A percentile compares a stretch with the other conserved stretches of the same genome.
Evolutionary conservation across 2,797 vertebrate genomes (phyloP).

Genomic region (Enteromius radiatus): DNA sequence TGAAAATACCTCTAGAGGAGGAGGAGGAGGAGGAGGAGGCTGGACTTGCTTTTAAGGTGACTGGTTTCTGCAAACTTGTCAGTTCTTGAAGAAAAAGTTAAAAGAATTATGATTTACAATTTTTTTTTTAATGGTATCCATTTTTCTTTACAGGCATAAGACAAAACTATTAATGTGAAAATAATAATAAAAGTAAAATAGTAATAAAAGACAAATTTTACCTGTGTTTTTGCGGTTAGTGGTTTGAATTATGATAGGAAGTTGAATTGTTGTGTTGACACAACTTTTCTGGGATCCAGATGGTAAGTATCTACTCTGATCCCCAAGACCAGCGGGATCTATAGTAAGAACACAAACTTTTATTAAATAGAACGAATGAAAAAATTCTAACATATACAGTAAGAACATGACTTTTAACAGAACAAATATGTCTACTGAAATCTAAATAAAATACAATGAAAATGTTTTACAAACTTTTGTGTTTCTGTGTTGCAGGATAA

Average conservation of each 20-base stretch:
- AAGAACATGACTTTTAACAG: background rate
- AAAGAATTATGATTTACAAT: background rate
- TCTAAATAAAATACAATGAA: background rate
- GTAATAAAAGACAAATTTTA: slow-evolving; percentile 52
- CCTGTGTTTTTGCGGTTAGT: slow-evolving; percentile 61
- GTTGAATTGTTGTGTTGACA: slow-evolving; percentile 44
- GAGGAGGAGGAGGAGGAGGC: slow-evolving; percentile 43
- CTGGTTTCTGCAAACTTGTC: slow-evolving; percentile 61
- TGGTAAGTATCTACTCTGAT: background rate
- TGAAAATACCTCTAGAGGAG: slow-evolving; percentile 61
- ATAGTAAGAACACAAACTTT: slow-evolving; percentile 5
- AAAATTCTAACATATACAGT: background rate
- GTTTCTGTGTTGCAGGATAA: slow-evolving; percentile 56
- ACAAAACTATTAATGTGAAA: background rate
- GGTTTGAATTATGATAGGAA: slow-evolving; percentile 44
- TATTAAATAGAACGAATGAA: background rate
- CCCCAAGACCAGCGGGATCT: slow-evolving; percentile 21
- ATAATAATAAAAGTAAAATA: background rate
- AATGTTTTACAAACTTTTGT: slow-evolving; percentile 38
- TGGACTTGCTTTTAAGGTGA: slow-evolving; percentile 47
- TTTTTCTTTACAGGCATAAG: background rate
- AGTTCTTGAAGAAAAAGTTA: slow-evolving; percentile 45
- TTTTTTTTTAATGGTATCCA: no score
- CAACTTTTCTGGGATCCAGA: background rate
- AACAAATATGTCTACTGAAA: background rate